Percentiles rank a stretch among this genome's conserved stretches.
These are phyloP conservation scores for Percopsis omiscomaycus DNA, from an alignment of 2,797 vertebrate genomes.

Conservation along the genomic window DNA sequence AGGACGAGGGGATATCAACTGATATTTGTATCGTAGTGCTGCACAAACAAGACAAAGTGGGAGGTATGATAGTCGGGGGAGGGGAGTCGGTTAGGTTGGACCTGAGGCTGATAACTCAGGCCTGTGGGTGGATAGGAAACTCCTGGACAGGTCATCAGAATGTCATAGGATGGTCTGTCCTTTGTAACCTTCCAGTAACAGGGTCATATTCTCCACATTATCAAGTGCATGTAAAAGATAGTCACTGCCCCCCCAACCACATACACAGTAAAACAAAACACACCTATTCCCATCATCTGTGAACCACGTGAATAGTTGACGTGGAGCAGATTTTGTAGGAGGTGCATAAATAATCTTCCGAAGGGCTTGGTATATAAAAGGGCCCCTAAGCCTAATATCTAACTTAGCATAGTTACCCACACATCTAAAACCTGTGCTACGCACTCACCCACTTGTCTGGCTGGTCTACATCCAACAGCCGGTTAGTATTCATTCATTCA, in stretches of 20 bases:
- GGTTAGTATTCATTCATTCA: slow-evolving; percentile 63
- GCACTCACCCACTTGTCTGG: slow-evolving; percentile 37
- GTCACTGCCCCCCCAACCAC: background rate
- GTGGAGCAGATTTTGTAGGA: slow-evolving; percentile 51
- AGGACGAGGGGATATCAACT: no score
- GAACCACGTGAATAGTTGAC: slow-evolving; percentile 44
- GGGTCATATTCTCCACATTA: no score
- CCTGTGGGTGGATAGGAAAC: no score
- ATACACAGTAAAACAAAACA: background rate
- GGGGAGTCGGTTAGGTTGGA: no score
- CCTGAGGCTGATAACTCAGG: no score
- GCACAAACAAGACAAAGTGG: no score
- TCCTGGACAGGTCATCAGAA: no score
- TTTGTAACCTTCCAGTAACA: no score
- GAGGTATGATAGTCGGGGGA: no score
- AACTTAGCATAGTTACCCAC: slow-evolving; percentile 59
- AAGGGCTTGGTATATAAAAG: slow-evolving; percentile 63
- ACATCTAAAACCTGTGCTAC: slow-evolving; percentile 50
- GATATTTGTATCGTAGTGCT: no score
- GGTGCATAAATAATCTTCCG: slow-evolving; percentile 78
- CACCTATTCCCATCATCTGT: background rate
- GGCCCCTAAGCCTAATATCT: slow-evolving; percentile 62
- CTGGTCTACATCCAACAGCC: slow-evolving; percentile 53
- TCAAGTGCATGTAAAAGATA: no score
- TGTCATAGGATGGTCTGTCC: no score